Base-by-base conservation (phyloP, 2,797 vertebrate genomes). In the Gallinago nigripennis region DNA sequence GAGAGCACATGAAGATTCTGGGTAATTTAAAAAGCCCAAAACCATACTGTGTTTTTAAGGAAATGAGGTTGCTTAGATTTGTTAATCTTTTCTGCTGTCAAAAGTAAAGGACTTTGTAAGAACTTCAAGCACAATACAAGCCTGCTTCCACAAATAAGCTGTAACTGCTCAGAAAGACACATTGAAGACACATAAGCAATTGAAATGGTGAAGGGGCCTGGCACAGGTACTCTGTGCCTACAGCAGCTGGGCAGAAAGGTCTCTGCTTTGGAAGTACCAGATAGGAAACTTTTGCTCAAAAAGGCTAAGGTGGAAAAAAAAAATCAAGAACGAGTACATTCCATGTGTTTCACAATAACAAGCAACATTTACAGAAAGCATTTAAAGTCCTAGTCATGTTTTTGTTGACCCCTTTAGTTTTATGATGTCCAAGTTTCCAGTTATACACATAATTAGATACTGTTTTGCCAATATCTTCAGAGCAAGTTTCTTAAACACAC, bases 1-100 rank as follows among this genome's bases (percentile, higher is more conserved):
- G 39, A 54, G 45, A 27, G 3, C 33, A 35, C 0, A 0, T 21
- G 4, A 80, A 76, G 18, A 54, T 25, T 50, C 45, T 7, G 4
- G 16, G 6, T 48, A 43, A 76, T 39, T 39, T 46, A 6, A 77
- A 53, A 66, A 86, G 41, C 41, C 15, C 14, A 39, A 58, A 60
- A 54, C 9, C 8, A 1, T 48, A 43, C 9, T 1, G 0, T 48
- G 27, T 60, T 50, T 76, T 50, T 33, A 81, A 71, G 39, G n/a
- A 57, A 56, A 16, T 41, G 27, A 53, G 19, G 24, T 27, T 39
- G 35, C 41, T 46, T 24, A 54, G 14, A 60, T 25, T 35, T 25
- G 73, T 57, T 39, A n/a, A 35, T 19, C 58, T 45, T 23, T 72
- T n/a, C 28, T 50, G n/a, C 39, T 77, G 68, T 28, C 54, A 66